phyloP scores from a whole-genome alignment of 2,888 invertebrate species.

The Heliconius charithonia region DNA sequence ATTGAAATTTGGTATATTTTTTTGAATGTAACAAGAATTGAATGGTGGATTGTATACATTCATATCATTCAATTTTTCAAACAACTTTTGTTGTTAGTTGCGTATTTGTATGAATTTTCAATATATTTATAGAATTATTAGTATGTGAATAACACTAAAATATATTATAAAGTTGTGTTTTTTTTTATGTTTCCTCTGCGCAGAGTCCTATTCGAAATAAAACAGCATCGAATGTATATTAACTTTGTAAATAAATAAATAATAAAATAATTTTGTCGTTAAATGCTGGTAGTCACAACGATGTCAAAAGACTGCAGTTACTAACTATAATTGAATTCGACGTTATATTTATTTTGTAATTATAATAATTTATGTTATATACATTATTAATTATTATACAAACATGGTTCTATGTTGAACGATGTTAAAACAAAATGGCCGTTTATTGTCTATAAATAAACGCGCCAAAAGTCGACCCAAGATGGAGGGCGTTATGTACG shows the following conservation, averaged over 20 bases:
- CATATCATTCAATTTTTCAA: neutral
- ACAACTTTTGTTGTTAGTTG: neutral
- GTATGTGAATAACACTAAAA: neutral
- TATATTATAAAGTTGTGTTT: neutral
- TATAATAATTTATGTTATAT: neutral
- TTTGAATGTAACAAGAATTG: neutral
- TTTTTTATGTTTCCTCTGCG: constrained; percentile 62
- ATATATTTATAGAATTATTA: constrained; percentile 5
- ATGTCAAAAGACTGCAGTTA: constrained; percentile 81
- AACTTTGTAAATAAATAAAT: constrained; percentile 68
- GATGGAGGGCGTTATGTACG: neutral
- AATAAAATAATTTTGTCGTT: constrained; percentile 52
- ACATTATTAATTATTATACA: neutral
- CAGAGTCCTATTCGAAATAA: constrained; percentile 74
- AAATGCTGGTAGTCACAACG: constrained; percentile 82
- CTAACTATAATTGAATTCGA: constrained; percentile 66
- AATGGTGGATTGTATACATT: neutral
- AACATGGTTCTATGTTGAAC: neutral
- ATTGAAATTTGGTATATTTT: neutral
- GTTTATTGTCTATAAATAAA: neutral
- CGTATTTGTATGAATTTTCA: neutral
- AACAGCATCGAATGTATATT: constrained; percentile 67
- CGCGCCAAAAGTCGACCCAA: neutral
- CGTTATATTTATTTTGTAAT: constrained; percentile 52
- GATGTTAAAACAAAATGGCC: constrained; percentile 7